Evolutionary conservation across 2,797 vertebrate species (phyloP), one percentile per base, ranked within the genome.

Genomic region (Eulemur albifrons): DNA sequence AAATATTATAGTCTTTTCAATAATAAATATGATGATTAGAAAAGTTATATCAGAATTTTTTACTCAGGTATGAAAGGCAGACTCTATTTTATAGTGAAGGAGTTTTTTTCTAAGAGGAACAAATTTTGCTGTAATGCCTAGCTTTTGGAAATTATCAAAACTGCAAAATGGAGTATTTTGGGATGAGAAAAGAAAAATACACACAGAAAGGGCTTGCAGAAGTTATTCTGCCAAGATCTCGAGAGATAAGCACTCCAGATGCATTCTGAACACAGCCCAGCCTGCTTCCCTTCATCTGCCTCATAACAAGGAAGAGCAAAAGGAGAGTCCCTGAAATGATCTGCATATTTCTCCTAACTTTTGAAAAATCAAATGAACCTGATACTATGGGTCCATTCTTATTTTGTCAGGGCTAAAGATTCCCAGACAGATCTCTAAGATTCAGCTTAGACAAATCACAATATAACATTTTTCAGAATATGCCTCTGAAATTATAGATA

Each of bases 391-490:
- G 82, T 92, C 79, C 94, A 86, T 93, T 97, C 86, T 95, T 93
- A 91, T 67, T 96, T 90, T 89, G 85, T 88, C 90, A 95, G 75
- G 45, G 81, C 84, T 96, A 88, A 89, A 92, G 92, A 96, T 83
- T 93, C 76, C 88, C 82, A 96, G 80, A 94, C 45, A 92, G 79
- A 86, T 90, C 75, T 93, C 82, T 80, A 92, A 95, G 81, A 94
- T 89, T 96, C 89, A 93, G 61, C 95, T 95, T 90, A 85, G 54
- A 97, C 84, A 97, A 96, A 95, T 95, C 97, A 97, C 85, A 95
- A 95, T 96, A 76, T 70, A 96, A 90, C 72, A 72, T 72, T 97
- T 92, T 95, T 88, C 70, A 83, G 94, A 91, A 89, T 94, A 96
- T 97, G 90, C 92, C 85, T 97, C 79, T 1, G 7, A 96, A 97